Evolutionary conservation across 2,113 vertebrate species (phyloP).

Genomic region (Polyodon spathula): DNA sequence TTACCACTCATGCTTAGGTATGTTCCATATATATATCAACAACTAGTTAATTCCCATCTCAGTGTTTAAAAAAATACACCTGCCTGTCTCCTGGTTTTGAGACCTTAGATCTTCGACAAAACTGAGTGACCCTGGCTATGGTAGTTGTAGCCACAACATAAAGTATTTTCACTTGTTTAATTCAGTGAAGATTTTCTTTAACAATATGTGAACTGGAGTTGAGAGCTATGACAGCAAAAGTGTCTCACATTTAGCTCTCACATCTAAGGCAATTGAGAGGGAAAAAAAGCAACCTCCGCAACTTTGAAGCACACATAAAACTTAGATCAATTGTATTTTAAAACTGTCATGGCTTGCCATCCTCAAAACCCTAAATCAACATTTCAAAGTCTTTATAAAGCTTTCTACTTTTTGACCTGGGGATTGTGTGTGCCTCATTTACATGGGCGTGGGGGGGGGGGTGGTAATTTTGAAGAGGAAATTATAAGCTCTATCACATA

Average conservation of each 20-base stretch:
- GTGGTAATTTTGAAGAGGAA: too few relatives aligned
- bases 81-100: too few relatives aligned
- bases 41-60: too few relatives aligned
- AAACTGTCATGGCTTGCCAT: constrained; percentile 51
- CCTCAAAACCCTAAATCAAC: constrained; percentile 57
- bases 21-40: too few relatives aligned
- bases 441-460: too few relatives aligned
- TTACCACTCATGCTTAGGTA: too few relatives aligned
- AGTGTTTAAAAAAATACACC: too few relatives aligned
- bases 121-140: too few relatives aligned
- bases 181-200: constrained; percentile 46
- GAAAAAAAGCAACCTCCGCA: constrained; percentile 59
- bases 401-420: constrained; percentile 50
- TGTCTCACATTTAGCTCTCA: constrained; percentile 58
- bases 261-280: constrained; percentile 58
- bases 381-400: constrained; percentile 67
- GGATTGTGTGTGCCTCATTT: constrained; percentile 63
- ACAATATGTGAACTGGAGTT: constrained; percentile 47
- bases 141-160: too few relatives aligned
- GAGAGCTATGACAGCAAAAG: constrained; percentile 37
- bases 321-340: constrained; percentile 66
- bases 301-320: constrained; percentile 65
- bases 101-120: too few relatives aligned
- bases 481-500: constrained; percentile 28
- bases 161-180: too few relatives aligned